Evolutionary conservation across 1,140 invertebrate species (phyloP).

Genomic region (Trachelipus rathkii): DNA sequence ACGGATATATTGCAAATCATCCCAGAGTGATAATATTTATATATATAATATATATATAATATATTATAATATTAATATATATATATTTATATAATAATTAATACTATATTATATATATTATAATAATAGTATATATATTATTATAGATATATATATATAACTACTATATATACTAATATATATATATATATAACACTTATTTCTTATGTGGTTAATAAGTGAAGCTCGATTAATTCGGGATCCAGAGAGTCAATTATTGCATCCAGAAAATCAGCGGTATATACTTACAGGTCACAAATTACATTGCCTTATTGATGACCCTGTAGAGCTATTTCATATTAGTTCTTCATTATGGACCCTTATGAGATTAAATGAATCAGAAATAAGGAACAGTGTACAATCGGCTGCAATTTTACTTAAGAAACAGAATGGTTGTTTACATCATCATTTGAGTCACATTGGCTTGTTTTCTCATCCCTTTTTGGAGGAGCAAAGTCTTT

Average conservation of each 20-base stretch:
- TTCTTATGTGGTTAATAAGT: background rate
- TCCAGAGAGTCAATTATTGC: background rate
- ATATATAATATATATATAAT: no score
- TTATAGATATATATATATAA: no score
- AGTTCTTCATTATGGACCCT: background rate
- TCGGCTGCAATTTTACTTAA: background rate
- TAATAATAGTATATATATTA: no score
- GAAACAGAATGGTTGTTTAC: background rate
- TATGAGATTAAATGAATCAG: background rate
- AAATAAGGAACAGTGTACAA: background rate
- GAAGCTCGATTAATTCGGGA: background rate
- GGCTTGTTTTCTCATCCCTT: background rate
- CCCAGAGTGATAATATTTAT: no score
- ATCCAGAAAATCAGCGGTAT: background rate
- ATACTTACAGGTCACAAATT: background rate
- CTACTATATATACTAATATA: no score
- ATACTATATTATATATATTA: no score
- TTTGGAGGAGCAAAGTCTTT: background rate
- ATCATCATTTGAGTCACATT: slow-evolving; percentile 1
- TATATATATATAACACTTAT: no score
- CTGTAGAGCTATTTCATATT: background rate
- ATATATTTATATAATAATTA: no score
- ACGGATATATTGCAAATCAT: no score
- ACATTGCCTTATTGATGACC: background rate
- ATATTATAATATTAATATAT: no score